A percentile compares a stretch with the other conserved stretches of the same genome.
Conservation (phyloP, 2,888 invertebrate genomes). For the Miltochrista miniata region DNA sequence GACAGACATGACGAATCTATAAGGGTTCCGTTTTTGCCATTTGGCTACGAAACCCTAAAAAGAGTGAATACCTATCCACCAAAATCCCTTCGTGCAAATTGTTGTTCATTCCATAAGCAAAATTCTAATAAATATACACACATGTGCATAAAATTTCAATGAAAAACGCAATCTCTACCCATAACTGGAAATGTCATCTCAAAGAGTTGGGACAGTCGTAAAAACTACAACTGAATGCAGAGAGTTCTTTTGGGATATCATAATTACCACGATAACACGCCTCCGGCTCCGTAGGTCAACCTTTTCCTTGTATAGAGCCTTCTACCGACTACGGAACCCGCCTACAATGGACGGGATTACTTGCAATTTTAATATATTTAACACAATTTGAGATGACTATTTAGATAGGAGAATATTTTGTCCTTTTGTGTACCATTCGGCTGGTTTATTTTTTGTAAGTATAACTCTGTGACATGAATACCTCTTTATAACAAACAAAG, state of each 20-base stretch:
- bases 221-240: conserved; percentile 42
- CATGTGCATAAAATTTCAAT: background rate
- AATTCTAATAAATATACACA: background rate
- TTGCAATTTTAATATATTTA: conserved; percentile 31
- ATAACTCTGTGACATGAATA: too few relatives aligned
- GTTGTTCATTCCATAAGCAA: too few relatives aligned
- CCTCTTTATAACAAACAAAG: too few relatives aligned
- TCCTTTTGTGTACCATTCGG: background rate
- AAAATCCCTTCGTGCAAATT: too few relatives aligned
- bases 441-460: too few relatives aligned
- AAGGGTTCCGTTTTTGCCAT: too few relatives aligned
- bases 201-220: conserved; percentile 31
- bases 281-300: conserved; percentile 49
- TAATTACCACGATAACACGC: conserved; percentile 57
- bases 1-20: too few relatives aligned
- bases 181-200: conserved; percentile 28
- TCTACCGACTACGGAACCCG: conserved; percentile 38
- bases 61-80: too few relatives aligned
- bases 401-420: conserved; percentile 7
- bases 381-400: conserved; percentile 9
- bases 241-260: conserved; percentile 47
- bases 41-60: too few relatives aligned
- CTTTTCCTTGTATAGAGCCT: conserved; percentile 53
- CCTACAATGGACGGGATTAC: conserved; percentile 36
- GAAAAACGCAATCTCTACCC: conserved; percentile 7